Evolutionary conservation across 2,797 vertebrate species (phyloP).

Genomic region (Alosa sapidissima): DNA sequence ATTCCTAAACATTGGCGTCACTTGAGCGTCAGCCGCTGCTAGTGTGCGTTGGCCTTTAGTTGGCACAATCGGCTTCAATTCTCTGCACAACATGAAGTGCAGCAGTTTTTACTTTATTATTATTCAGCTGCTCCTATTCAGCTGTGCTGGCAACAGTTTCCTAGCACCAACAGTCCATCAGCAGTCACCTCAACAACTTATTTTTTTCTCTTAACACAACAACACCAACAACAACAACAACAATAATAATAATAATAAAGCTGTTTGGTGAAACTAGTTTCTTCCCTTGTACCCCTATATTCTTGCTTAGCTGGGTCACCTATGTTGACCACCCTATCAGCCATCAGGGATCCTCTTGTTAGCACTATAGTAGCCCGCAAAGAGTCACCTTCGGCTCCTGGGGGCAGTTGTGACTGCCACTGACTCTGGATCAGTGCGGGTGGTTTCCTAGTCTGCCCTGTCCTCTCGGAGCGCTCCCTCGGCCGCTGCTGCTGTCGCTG

Average conservation of each 20-base stretch:
- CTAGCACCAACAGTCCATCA: too few species aligned
- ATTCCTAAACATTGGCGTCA: too few species aligned
- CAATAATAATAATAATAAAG: neutral
- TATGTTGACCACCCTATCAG: neutral
- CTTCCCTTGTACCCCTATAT: neutral
- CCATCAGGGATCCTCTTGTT: neutral
- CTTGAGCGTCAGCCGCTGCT: too few species aligned
- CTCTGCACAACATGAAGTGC: too few species aligned
- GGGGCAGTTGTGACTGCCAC: neutral
- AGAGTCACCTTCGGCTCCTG: neutral
- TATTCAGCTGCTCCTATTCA: too few species aligned
- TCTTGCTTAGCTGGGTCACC: neutral
- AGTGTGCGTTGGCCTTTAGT: too few species aligned
- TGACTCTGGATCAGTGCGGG: neutral
- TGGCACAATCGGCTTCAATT: too few species aligned
- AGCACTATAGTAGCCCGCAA: neutral
- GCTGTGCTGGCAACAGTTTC: too few species aligned
- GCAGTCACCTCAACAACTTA: too few species aligned
- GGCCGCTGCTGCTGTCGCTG: neutral
- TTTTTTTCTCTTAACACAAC: neutral
- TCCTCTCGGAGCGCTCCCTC: neutral
- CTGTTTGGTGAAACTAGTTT: neutral
- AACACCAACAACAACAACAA: too few species aligned
- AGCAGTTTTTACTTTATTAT: too few species aligned
- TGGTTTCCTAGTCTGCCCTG: neutral